Percentiles rank a stretch among this genome's conserved stretches.
Conservation (phyloP, 2,888 invertebrate genomes). For the Amiota mariae region DNA sequence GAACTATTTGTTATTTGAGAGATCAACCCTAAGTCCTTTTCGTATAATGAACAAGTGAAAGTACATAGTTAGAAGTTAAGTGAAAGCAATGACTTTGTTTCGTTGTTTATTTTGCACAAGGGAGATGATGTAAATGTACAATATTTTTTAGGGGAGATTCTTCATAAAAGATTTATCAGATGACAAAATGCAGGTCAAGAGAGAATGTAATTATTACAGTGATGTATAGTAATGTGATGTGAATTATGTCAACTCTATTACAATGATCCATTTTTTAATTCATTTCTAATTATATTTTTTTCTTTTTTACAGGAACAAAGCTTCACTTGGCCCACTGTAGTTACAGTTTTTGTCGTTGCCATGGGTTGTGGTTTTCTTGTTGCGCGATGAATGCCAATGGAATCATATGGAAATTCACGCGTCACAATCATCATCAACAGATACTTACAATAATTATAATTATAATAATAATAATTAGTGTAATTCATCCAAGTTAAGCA, state of each 20-base stretch:
- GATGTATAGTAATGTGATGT: background rate
- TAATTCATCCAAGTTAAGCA: slow-evolving; percentile 47
- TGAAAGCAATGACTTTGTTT: slow-evolving; percentile 28
- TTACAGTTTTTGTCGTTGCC: slow-evolving; percentile 73
- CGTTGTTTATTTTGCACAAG: slow-evolving; percentile 46
- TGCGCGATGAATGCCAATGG: slow-evolving; percentile 69
- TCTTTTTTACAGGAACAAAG: slow-evolving; percentile 66
- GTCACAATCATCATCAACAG: slow-evolving; percentile 12
- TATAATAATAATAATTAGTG: slow-evolving; percentile 32
- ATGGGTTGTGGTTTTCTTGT: slow-evolving; percentile 74
- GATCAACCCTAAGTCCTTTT: too few species aligned
- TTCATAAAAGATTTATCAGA: background rate
- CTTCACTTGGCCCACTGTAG: slow-evolving; percentile 74
- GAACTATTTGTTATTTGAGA: too few species aligned
- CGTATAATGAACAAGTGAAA: slow-evolving; percentile 43
- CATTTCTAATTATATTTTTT: slow-evolving; percentile 22
- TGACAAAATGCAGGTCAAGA: slow-evolving; percentile 6
- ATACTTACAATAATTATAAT: slow-evolving; percentile 22
- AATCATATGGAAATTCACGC: background rate
- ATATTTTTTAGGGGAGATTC: background rate
- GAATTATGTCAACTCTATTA: background rate
- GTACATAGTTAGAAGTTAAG: slow-evolving; percentile 28
- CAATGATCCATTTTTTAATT: background rate
- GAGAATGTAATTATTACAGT: background rate
- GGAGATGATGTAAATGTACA: slow-evolving; percentile 31